Percentiles rank a stretch among this genome's conserved stretches.
These are phyloP conservation scores for Chanos chanos DNA, from an alignment of 2,797 vertebrate species.

Conservation along the genomic window DNA sequence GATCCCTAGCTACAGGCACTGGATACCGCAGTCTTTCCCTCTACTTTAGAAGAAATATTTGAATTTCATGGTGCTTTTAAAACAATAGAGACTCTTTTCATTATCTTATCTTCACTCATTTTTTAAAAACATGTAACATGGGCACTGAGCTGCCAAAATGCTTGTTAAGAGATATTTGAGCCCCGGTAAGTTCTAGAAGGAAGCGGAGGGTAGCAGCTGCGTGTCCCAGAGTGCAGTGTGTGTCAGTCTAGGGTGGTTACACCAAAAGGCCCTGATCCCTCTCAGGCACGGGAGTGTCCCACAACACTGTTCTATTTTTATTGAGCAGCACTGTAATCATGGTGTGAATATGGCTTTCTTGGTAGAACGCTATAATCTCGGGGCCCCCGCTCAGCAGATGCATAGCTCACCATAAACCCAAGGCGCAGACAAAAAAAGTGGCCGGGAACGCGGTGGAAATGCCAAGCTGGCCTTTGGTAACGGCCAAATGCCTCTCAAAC, in stretches of 20 bases:
- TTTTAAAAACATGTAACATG: background rate
- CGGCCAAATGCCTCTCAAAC: conserved; percentile 18
- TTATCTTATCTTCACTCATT: background rate
- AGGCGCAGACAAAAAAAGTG: conserved; percentile 15
- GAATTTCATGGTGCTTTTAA: background rate
- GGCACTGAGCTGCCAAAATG: background rate
- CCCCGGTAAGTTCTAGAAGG: too few species aligned
- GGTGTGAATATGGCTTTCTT: conserved; percentile 60
- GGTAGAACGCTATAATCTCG: conserved; percentile 63
- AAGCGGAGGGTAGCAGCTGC: conserved; percentile 32
- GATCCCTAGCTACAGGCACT: conserved; percentile 8
- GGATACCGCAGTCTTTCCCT: background rate
- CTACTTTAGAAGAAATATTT: background rate
- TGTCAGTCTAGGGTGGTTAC: conserved; percentile 29
- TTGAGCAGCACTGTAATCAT: conserved; percentile 67
- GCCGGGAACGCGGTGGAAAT: conserved; percentile 17
- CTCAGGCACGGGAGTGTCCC: conserved; percentile 53
- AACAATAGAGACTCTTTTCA: background rate
- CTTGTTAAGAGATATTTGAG: background rate
- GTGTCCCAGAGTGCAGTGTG: conserved; percentile 21
- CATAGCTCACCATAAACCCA: conserved; percentile 23
- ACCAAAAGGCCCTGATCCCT: conserved; percentile 5
- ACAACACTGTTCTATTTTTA: conserved; percentile 66
- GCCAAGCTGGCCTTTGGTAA: conserved; percentile 1
- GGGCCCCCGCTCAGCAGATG: conserved; percentile 37